phyloP scores from a whole-genome alignment of 2,797 vertebrate species.

The Alosa sapidissima region DNA sequence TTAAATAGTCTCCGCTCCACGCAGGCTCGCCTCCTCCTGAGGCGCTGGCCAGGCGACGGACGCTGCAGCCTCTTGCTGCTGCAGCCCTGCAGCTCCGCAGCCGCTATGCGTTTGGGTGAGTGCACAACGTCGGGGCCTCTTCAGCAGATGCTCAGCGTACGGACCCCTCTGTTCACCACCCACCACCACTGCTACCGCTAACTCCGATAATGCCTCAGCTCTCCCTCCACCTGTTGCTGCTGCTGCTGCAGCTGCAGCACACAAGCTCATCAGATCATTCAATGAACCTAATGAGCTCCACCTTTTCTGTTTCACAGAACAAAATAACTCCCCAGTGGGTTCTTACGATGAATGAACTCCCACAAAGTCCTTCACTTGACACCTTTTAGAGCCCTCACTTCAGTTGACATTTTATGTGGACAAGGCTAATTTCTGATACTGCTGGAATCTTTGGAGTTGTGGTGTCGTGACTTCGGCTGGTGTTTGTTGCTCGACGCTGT shows the following conservation, averaged over 20 bases:
- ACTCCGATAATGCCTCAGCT: background rate
- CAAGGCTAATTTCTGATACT: background rate
- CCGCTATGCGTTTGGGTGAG: conserved; percentile 52
- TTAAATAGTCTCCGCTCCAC: conserved; percentile 60
- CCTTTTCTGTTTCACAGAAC: background rate
- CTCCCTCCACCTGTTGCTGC: background rate
- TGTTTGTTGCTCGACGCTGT: background rate
- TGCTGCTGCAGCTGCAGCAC: background rate
- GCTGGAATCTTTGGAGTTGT: background rate
- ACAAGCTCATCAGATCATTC: background rate
- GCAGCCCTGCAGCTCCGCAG: conserved; percentile 21
- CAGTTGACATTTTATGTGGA: background rate
- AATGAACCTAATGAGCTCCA: background rate
- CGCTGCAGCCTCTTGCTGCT: conserved; percentile 33
- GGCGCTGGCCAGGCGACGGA: conserved; percentile 39
- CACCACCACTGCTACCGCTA: background rate
- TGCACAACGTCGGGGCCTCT: conserved; percentile 46
- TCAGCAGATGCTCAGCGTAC: conserved; percentile 48
- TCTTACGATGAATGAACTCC: background rate
- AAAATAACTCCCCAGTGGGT: background rate
- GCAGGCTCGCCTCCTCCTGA: conserved; percentile 50
- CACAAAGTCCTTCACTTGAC: background rate
- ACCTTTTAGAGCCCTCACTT: background rate
- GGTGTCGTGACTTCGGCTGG: background rate
- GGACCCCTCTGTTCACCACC: conserved; percentile 32